These are phyloP conservation scores for Lethrus apterus DNA, from an alignment of 1,140 invertebrate species.

Conservation along the genomic window DNA sequence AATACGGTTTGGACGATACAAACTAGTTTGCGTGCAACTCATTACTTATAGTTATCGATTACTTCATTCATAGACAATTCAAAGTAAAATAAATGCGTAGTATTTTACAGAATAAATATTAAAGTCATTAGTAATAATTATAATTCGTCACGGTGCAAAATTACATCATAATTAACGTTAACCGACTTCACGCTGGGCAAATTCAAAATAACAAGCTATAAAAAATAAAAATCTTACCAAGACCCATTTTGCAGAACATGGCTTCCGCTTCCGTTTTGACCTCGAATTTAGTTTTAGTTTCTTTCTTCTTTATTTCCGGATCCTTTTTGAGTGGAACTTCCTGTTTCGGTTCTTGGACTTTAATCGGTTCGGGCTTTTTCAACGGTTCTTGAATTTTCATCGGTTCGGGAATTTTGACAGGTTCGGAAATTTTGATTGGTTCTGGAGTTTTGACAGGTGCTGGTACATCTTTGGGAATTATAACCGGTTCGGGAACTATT, in stretches of 20 bases:
- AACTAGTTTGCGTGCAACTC: too few relatives aligned
- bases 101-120: too few relatives aligned
- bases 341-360: constrained; percentile 7
- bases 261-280: constrained; percentile 44
- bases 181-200: too few relatives aligned
- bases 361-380: constrained; percentile 22
- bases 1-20: too few relatives aligned
- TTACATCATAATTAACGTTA: too few relatives aligned
- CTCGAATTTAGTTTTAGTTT: constrained; percentile 16
- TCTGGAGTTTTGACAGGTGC: neutral
- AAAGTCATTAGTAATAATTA: too few relatives aligned
- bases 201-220: too few relatives aligned
- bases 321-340: constrained; percentile 14
- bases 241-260: constrained; percentile 58
- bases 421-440: neutral
- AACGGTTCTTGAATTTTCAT: constrained; percentile 16
- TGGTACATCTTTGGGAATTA: neutral
- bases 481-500: neutral
- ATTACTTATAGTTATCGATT: too few relatives aligned
- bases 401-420: neutral
- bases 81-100: too few relatives aligned
- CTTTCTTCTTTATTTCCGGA: constrained; percentile 15
- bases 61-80: too few relatives aligned
- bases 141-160: too few relatives aligned
- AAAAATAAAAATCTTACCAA: constrained; percentile 50